These are phyloP conservation scores for Dascillus cervinus DNA, from an alignment of 2,888 invertebrate species.

Conservation along the genomic window DNA sequence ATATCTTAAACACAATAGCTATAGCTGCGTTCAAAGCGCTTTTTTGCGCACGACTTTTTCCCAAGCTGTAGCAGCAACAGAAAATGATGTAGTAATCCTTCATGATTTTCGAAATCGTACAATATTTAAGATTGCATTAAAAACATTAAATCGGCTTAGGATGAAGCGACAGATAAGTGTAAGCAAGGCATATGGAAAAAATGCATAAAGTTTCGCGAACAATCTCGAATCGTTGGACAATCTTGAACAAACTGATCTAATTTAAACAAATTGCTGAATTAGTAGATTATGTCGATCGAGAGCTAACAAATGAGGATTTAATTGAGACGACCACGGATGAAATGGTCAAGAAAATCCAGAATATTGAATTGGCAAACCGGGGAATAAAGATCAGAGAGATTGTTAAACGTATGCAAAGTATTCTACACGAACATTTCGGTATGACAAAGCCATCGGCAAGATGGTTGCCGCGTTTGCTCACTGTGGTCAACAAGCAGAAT, in stretches of 20 bases:
- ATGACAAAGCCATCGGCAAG: constrained; percentile 29
- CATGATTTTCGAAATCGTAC: neutral
- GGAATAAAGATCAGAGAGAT: constrained; percentile 28
- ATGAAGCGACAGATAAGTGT: neutral
- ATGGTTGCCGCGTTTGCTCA: constrained; percentile 32
- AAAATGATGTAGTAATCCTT: neutral
- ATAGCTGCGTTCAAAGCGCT: neutral
- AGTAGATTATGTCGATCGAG: neutral
- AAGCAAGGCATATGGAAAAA: too few relatives aligned
- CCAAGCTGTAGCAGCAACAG: neutral
- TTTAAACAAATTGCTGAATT: neutral
- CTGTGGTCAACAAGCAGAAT: constrained; percentile 25
- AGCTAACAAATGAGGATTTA: neutral
- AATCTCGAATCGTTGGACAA: neutral
- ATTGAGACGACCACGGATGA: constrained; percentile 18
- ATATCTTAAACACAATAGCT: neutral
- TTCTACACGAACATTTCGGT: constrained; percentile 23
- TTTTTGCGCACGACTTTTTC: neutral
- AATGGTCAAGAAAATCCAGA: constrained; percentile 24
- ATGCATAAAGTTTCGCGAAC: constrained; percentile 1
- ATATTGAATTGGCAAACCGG: constrained; percentile 21
- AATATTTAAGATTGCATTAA: constrained; percentile 2
- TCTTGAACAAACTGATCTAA: neutral
- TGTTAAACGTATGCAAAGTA: constrained; percentile 22
- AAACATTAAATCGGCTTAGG: too few relatives aligned